phyloP scores from a whole-genome alignment of 2,797 vertebrate species.

The Anableps anableps region DNA sequence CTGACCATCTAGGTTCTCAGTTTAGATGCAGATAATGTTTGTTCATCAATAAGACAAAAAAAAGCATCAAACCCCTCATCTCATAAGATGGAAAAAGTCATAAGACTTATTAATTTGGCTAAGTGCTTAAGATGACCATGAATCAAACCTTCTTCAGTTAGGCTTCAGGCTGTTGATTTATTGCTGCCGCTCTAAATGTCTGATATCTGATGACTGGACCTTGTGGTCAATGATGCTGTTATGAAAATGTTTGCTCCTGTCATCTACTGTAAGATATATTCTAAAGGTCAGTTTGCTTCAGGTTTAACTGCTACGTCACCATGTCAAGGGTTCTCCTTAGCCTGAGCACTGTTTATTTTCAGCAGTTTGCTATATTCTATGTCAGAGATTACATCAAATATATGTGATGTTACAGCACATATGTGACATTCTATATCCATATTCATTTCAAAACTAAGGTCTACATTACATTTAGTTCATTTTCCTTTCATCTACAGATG shows the following conservation, averaged over 20 bases:
- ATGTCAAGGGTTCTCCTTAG: conserved; percentile 17
- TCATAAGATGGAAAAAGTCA: not conserved
- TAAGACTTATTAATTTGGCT: not conserved
- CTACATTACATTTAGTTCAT: not conserved
- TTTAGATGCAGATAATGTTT: not conserved
- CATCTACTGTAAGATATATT: conserved; percentile 18
- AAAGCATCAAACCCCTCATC: no score
- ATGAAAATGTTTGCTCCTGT: conserved; percentile 19
- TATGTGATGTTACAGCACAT: conserved; percentile 10
- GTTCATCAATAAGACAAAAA: not conserved
- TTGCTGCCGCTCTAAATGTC: conserved; percentile 3
- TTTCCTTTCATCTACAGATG: not conserved
- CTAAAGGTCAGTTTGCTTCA: conserved; percentile 43
- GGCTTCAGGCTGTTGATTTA: not conserved
- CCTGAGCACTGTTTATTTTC: conserved; percentile 6
- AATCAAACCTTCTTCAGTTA: not conserved
- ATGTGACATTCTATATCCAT: not conserved
- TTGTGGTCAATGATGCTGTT: conserved; percentile 25
- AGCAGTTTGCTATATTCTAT: conserved; percentile 1
- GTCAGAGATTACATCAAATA: conserved; percentile 22
- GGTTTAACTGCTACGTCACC: conserved; percentile 29
- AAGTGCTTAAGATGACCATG: not conserved
- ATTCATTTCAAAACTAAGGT: not conserved
- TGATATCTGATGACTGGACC: conserved; percentile 6
- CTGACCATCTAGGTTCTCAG: not conserved